Base-by-base conservation (phyloP, 2,888 invertebrate genomes). In the Fabriciana adippe region DNA sequence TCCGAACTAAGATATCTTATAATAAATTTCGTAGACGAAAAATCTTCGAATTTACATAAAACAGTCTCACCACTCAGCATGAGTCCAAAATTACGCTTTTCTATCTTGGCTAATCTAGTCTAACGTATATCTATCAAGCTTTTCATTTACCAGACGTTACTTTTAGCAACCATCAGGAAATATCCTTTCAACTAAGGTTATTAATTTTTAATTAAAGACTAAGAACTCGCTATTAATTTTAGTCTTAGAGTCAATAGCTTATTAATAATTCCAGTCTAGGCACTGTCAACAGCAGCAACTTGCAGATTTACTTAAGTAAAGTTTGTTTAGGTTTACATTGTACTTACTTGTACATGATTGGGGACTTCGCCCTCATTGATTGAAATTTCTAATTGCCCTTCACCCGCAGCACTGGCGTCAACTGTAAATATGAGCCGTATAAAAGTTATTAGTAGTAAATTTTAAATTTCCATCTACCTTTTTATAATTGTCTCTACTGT, bases 341-440 rank as follows among this genome's bases (percentile, higher is more conserved):
- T 73, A 72, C 76, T 85, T 81, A 93, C 93, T 93, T 97, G 96
- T 31, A 99, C 99, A 88, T 99, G 98, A 93, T 99, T 99, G 59
- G 99, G 99, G 72, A 99, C 98, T 93, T 99, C 98, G 75, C 99
- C 99, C 92, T 99, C 98, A 88, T 99, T 99, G 85, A 99, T 99
- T 79, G 99, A 99, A 83, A 99, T 99, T 94, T 99, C 99, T 81
- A 99, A 94, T 92, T 99, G 99, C 61, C 99, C 99, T 93, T 99
- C 99, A 53, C 99, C 99, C 63, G 99, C 99, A 82, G 98, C 97
- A 83, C 97, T 98, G 60, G 99, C 99, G 91, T 99, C 99, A 87
- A 99, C 99, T 98, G 92, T 75, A 93, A 93, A 75, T 59, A 60
- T 57, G 67, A 72, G 65, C 61, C 26, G 31, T 47, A 48, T 59